Conservation (phyloP, 2,888 invertebrate species). For the Drosophila melanosoma region DNA sequence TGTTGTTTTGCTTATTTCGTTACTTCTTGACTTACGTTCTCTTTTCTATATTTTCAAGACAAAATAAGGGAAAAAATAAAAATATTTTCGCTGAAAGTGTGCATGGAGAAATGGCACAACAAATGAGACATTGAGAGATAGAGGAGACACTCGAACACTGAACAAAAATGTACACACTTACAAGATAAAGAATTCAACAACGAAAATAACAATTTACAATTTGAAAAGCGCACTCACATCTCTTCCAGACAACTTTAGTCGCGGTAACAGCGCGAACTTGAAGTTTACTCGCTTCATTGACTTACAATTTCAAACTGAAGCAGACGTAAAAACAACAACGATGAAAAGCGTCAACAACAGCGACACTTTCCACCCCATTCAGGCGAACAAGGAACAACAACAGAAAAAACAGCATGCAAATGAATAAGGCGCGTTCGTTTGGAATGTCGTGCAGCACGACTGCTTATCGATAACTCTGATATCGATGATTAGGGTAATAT, state of each 20-base stretch:
- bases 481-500: slow-evolving; percentile 30
- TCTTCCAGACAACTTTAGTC: slow-evolving; percentile 85
- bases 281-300: slow-evolving; percentile 85
- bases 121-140: slow-evolving; percentile 57
- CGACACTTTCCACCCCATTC: slow-evolving; percentile 70
- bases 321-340: slow-evolving; percentile 44
- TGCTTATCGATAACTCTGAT: slow-evolving; percentile 37
- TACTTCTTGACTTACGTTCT: slow-evolving; percentile 44
- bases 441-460: slow-evolving; percentile 32
- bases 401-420: slow-evolving; percentile 48
- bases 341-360: slow-evolving; percentile 40
- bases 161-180: slow-evolving; percentile 54
- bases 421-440: slow-evolving; percentile 46
- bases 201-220: slow-evolving; percentile 54
- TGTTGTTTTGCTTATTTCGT: slow-evolving; percentile 38
- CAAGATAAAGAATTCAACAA: slow-evolving; percentile 50
- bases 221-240: slow-evolving; percentile 83
- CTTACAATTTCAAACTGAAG: slow-evolving; percentile 84
- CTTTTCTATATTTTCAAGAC: slow-evolving; percentile 22
- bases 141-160: slow-evolving; percentile 59
- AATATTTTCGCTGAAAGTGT: slow-evolving; percentile 55
- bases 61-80: slow-evolving; percentile 29
- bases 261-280: slow-evolving; percentile 85
- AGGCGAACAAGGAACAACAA: slow-evolving; percentile 30
- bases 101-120: slow-evolving; percentile 55